phyloP scores from a whole-genome alignment of 1,140 invertebrate species.

The Bursaphelenchus mucronatus region DNA sequence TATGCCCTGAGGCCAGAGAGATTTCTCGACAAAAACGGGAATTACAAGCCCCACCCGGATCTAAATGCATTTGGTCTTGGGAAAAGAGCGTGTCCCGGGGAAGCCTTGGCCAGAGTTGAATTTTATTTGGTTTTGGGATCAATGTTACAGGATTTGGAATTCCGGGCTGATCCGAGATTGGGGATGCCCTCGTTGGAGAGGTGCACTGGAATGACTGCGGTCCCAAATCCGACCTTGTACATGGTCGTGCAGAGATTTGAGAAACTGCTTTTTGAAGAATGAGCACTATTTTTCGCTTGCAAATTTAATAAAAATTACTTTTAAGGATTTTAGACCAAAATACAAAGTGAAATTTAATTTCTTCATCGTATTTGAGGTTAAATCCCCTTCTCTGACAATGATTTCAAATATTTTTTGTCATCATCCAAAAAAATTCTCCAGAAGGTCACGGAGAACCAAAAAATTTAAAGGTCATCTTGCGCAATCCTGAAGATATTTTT shows the following conservation, averaged over 20 bases:
- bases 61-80: slow-evolving; percentile 53
- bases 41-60: slow-evolving; percentile 26
- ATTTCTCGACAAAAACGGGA: slow-evolving; percentile 50
- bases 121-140: slow-evolving; percentile 58
- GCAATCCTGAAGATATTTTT: too few relatives aligned
- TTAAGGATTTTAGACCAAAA: too few relatives aligned
- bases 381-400: too few relatives aligned
- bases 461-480: too few relatives aligned
- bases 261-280: background rate
- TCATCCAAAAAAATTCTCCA: too few relatives aligned
- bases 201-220: slow-evolving; percentile 14
- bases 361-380: too few relatives aligned
- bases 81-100: slow-evolving; percentile 26
- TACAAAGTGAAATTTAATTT: too few relatives aligned
- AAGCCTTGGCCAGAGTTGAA: slow-evolving; percentile 61
- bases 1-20: slow-evolving; percentile 59
- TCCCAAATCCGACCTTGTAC: slow-evolving; percentile 18
- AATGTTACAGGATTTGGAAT: slow-evolving; percentile 57
- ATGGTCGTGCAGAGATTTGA: slow-evolving; percentile 8
- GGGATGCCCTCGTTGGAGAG: slow-evolving; percentile 17
- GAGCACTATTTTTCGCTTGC: background rate
- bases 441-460: too few relatives aligned
- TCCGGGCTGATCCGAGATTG: slow-evolving; percentile 33
- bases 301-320: background rate
- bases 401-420: too few relatives aligned